phyloP scores from a whole-genome alignment of 2,113 vertebrate genomes.

The Cololabis saira region DNA sequence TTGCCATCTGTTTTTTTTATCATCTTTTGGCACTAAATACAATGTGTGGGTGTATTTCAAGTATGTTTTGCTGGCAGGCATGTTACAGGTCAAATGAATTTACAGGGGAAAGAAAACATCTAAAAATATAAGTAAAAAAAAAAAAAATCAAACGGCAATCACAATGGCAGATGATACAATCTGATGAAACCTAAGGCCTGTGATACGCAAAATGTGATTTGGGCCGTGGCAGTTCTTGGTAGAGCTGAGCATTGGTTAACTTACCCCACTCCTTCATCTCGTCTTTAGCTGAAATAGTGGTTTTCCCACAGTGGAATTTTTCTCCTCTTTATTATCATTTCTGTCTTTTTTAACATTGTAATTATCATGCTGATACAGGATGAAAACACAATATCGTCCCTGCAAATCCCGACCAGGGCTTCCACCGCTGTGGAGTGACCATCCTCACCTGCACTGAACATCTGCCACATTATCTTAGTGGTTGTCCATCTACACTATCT shows the following conservation, averaged over 20 bases:
- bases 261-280: conserved; percentile 33
- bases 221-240: conserved; percentile 37
- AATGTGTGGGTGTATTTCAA: conserved; percentile 57
- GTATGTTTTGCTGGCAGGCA: conserved; percentile 53
- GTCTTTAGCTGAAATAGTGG: conserved; percentile 18
- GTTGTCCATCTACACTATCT: not conserved
- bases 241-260: conserved; percentile 39
- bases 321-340: not conserved
- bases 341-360: not conserved
- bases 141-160: conserved; percentile 42
- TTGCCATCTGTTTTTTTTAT: conserved; percentile 13
- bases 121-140: conserved; percentile 68
- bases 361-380: conserved; percentile 32
- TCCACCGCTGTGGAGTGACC: too few species aligned
- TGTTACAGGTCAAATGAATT: conserved; percentile 60
- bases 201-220: conserved; percentile 41
- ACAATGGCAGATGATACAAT: conserved; percentile 45
- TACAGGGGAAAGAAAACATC: conserved; percentile 57
- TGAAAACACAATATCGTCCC: not conserved
- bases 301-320: too few species aligned
- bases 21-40: conserved; percentile 69
- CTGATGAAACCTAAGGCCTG: conserved; percentile 41
- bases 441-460: not conserved
- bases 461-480: not conserved
- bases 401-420: not conserved